Evolutionary conservation across 1,140 invertebrate genomes (phyloP).

Genomic region (Lepidurus packardi): DNA sequence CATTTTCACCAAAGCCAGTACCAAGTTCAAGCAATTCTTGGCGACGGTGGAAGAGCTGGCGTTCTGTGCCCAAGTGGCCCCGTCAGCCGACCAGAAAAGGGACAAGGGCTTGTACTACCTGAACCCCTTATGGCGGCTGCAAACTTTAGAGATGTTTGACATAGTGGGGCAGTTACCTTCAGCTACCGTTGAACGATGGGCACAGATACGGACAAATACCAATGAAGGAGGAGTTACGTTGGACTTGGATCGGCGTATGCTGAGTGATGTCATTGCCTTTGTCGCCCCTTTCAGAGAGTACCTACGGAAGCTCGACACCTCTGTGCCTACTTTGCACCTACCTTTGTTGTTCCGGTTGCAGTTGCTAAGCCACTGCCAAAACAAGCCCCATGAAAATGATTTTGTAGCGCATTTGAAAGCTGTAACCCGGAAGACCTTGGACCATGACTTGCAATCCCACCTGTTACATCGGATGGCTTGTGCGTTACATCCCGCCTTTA

Average conservation of each 20-base stretch:
- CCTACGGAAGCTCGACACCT: not conserved
- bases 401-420: slow-evolving; percentile 23
- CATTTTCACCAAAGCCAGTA: not conserved
- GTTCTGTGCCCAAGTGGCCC: not conserved
- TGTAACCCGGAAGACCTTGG: not conserved
- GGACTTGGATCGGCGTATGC: not conserved
- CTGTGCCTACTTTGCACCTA: not conserved
- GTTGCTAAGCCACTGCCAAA: not conserved
- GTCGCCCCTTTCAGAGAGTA: not conserved
- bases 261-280: not conserved
- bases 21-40: not conserved
- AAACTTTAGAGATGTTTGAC: not conserved
- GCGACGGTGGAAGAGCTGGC: not conserved
- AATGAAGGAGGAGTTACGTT: not conserved
- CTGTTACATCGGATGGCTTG: slow-evolving; percentile 27
- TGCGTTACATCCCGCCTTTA: slow-evolving; percentile 31
- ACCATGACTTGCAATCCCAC: slow-evolving; percentile 11
- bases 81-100: not conserved
- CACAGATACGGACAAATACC: not conserved
- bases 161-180: not conserved
- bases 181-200: not conserved
- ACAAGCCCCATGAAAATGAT: not conserved
- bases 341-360: not conserved
- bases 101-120: not conserved
- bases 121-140: not conserved